Base-by-base conservation (phyloP, 2,113 vertebrate species). In the Fregata magnificens region DNA sequence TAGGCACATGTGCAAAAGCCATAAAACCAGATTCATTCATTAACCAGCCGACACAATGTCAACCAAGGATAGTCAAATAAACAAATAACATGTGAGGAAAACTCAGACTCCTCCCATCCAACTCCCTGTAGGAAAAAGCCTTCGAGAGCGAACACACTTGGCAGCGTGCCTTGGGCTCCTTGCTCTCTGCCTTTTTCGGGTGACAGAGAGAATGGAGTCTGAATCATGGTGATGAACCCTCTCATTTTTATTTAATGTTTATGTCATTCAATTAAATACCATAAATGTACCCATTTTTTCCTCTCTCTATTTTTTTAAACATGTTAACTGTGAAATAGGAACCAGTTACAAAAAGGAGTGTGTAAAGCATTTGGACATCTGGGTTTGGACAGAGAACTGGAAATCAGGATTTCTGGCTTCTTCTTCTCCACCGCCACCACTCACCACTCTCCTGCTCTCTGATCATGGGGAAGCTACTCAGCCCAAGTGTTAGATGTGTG, bases 11-110 rank as follows among this genome's bases (percentile, higher is more conserved):
- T 88, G 87, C 93, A 96, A 96, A 96, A 96, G 89, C 88, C 71
- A 73, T 97, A 97, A 98, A 96, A 91, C 76, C 74, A 80, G 88
- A 93, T 97, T 93, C 66, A 91, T 91, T 89, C 81, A 89, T 96
- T 98, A 97, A 88, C 71, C 84, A 82, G 72, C 71, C 93, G 95
- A 89, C 74, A 84, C 71, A 91, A 72, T 90, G 86, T 95, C 70
- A 96, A 85, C 80, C 40, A 74, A 28, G 59, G 72, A 79, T 52
- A 73, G 66, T 50, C 76, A 89, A 93, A 91, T 78, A 95, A 96
- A 83, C 72, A 84, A 93, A 69, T 44, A 87, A 55, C 47, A 45
- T 25, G 21, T 86, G 87, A 90, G 26, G 42, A 90, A 91, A 95
- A 90, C 38, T 94, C 53, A 52, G 42, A 28, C 78, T 62, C 53